Conservation (phyloP, 2,113 vertebrate species). For the Galeopterus variegatus region DNA sequence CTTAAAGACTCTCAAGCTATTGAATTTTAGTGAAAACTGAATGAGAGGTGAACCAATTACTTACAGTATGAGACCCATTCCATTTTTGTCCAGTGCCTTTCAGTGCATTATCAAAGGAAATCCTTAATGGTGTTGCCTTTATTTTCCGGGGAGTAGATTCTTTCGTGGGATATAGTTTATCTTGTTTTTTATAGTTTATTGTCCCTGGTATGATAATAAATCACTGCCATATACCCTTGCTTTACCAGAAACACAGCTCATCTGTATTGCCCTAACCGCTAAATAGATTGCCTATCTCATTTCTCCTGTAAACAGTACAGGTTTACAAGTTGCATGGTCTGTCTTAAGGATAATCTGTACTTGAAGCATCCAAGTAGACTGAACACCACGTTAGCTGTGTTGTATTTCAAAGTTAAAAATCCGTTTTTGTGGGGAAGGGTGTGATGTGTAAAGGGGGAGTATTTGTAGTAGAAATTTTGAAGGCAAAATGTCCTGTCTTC, state of each 20-base stretch:
- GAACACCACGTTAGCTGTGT: neutral
- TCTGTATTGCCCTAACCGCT: neutral
- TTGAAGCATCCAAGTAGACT: neutral
- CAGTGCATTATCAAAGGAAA: slow-evolving; percentile 60
- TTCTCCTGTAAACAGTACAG: neutral
- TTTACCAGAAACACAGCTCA: slow-evolving; percentile 26
- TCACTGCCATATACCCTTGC: slow-evolving; percentile 62
- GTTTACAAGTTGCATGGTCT: neutral
- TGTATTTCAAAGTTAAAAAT: slow-evolving; percentile 63
- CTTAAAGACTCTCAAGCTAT: slow-evolving; percentile 27
- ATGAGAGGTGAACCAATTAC: neutral
- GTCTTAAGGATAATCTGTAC: neutral
- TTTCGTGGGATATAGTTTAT: slow-evolving; percentile 46
- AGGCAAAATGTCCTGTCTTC: slow-evolving; percentile 50
- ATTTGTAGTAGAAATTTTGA: slow-evolving; percentile 60
- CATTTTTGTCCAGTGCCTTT: slow-evolving; percentile 77
- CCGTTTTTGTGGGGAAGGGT: slow-evolving; percentile 18
- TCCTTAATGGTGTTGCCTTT: slow-evolving; percentile 66
- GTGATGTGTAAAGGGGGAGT: neutral
- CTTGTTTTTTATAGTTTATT: slow-evolving; percentile 34
- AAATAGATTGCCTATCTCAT: neutral
- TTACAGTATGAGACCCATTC: neutral
- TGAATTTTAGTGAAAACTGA: slow-evolving; percentile 30
- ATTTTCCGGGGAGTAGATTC: slow-evolving; percentile 58
- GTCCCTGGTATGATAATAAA: slow-evolving; percentile 45